phyloP scores from a whole-genome alignment of 2,113 vertebrate genomes.

The Cephalopholis sonnerati region DNA sequence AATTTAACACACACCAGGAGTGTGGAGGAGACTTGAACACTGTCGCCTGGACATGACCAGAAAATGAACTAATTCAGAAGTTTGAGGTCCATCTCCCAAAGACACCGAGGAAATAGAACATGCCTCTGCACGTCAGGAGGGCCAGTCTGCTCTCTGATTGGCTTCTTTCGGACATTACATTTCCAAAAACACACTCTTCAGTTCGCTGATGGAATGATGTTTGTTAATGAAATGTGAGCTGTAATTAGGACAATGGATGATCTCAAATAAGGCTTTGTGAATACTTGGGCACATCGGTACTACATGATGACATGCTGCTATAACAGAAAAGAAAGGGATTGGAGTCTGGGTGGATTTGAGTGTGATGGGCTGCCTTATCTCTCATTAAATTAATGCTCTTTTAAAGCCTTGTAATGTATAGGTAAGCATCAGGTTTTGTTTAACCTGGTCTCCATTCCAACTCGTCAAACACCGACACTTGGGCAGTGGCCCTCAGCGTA shows the following conservation, averaged over 20 bases:
- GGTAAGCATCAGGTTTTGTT: too few relatives aligned
- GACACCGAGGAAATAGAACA: background rate
- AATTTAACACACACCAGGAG: constrained; percentile 32
- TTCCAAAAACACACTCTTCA: background rate
- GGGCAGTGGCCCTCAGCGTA: too few relatives aligned
- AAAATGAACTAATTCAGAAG: constrained; percentile 20
- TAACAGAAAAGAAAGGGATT: too few relatives aligned
- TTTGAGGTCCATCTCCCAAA: constrained; percentile 7
- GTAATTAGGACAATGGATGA: background rate
- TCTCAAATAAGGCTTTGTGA: background rate
- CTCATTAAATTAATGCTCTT: background rate
- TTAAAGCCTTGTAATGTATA: background rate
- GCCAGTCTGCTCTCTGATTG: background rate
- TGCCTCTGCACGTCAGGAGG: background rate
- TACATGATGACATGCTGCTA: background rate
- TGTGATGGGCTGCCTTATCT: too few relatives aligned
- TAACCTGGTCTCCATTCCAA: too few relatives aligned
- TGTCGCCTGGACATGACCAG: constrained; percentile 26
- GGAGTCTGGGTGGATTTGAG: too few relatives aligned
- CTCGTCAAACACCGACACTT: too few relatives aligned
- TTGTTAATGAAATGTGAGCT: background rate
- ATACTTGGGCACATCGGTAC: background rate
- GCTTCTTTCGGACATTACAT: background rate
- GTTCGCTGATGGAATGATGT: background rate
- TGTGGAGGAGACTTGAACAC: background rate